These are phyloP conservation scores for Antheraea pernyi DNA, from an alignment of 1,140 invertebrate genomes.

Conservation along the genomic window DNA sequence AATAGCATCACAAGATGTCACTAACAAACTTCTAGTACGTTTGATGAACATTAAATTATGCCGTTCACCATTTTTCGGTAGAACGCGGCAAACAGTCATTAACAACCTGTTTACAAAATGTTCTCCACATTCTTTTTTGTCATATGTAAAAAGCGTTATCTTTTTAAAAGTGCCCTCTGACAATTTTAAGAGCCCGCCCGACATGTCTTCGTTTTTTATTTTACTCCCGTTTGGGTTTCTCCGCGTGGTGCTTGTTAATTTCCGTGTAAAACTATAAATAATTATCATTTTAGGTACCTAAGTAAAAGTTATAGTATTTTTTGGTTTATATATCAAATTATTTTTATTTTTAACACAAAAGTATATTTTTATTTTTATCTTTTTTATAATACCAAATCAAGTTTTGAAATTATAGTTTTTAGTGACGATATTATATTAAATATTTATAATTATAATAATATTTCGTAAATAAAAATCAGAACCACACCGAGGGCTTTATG, in stretches of 20 bases:
- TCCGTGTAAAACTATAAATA: constrained; percentile 63
- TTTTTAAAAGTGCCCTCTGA: constrained; percentile 63
- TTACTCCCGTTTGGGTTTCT: constrained; percentile 37
- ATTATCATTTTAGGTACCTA: constrained; percentile 39
- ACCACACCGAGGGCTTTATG: too few relatives aligned
- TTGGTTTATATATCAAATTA: neutral
- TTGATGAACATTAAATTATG: constrained; percentile 25
- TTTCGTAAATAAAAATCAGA: too few relatives aligned
- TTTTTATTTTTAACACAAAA: neutral
- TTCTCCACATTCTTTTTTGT: constrained; percentile 55
- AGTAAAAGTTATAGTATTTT: too few relatives aligned
- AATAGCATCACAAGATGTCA: neutral
- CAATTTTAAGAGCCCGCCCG: constrained; percentile 59
- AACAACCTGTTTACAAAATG: constrained; percentile 73
- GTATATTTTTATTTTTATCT: neutral
- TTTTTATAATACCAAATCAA: too few relatives aligned
- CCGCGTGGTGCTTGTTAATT: constrained; percentile 43
- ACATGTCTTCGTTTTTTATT: constrained; percentile 45
- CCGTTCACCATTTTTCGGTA: constrained; percentile 33
- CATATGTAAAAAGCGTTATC: constrained; percentile 57
- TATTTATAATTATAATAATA: too few relatives aligned
- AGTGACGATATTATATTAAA: too few relatives aligned
- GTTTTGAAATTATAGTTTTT: too few relatives aligned
- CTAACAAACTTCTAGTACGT: neutral
- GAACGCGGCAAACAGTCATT: constrained; percentile 42